Percentiles rank a stretch among this genome's conserved stretches.
phyloP scores from a whole-genome alignment of 2,888 invertebrate species.

The Tetropium fuscum region DNA sequence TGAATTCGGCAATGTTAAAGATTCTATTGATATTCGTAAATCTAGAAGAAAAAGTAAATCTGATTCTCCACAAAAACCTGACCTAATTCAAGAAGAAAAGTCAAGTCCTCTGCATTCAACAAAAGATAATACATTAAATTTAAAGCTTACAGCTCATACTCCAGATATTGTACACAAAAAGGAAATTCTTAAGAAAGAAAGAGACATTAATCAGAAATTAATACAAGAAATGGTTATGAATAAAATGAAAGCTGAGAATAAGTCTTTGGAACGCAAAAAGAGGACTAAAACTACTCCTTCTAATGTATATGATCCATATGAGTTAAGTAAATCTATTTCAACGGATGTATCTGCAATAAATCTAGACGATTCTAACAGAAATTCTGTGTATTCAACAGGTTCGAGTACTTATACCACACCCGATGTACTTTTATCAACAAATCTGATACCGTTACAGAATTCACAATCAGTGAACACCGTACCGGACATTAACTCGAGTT shows the following conservation, averaged over 20 bases:
- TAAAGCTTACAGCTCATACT: constrained; percentile 46
- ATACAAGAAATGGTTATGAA: constrained; percentile 88
- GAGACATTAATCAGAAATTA: constrained; percentile 85
- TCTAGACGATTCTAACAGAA: constrained; percentile 38
- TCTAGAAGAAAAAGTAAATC: constrained; percentile 66
- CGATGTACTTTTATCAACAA: constrained; percentile 58
- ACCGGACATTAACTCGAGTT: constrained; percentile 32
- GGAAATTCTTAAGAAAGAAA: constrained; percentile 82
- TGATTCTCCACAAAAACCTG: constrained; percentile 56
- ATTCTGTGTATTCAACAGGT: constrained; percentile 38
- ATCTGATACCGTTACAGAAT: constrained; percentile 51
- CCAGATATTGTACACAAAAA: constrained; percentile 59
- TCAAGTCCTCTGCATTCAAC: constrained; percentile 59
- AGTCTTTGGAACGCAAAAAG: constrained; percentile 71
- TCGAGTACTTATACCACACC: constrained; percentile 54
- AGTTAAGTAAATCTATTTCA: constrained; percentile 60
- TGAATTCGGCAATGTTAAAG: constrained; percentile 77
- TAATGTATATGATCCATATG: constrained; percentile 52
- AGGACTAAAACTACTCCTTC: constrained; percentile 68
- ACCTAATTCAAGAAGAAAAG: constrained; percentile 62
- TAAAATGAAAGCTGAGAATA: constrained; percentile 77
- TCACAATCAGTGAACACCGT: constrained; percentile 48
- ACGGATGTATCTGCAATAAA: constrained; percentile 49
- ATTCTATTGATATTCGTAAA: constrained; percentile 76
- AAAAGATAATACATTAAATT: constrained; percentile 45